phyloP scores from a whole-genome alignment of 2,113 vertebrate species.

The Spizaetus ornatus region DNA sequence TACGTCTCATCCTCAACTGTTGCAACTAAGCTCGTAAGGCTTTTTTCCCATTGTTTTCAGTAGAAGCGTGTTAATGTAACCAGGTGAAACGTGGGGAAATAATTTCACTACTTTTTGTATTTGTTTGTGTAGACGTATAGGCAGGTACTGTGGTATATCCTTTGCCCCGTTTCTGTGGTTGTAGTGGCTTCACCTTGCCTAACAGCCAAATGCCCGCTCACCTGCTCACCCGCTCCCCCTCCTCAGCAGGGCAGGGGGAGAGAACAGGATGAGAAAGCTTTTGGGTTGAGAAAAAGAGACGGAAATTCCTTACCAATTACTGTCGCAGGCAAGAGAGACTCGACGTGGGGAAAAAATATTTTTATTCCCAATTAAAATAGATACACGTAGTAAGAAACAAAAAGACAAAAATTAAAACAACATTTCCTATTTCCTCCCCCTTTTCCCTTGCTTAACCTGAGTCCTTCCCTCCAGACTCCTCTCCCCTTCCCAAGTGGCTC shows the following conservation, averaged over 20 bases:
- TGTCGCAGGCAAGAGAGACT: neutral
- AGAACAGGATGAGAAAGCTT: neutral
- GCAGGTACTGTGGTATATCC: neutral
- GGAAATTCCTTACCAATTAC: neutral
- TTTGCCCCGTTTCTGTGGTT: neutral
- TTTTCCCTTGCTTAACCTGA: neutral
- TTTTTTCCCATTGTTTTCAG: neutral
- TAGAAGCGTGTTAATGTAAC: accelerated
- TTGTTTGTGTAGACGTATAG: neutral
- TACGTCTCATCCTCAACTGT: neutral
- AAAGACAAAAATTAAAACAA: neutral
- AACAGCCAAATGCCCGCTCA: no score
- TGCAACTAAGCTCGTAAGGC: neutral
- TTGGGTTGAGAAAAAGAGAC: neutral
- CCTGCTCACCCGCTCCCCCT: neutral
- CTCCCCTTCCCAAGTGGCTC: neutral
- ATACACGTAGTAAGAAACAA: neutral
- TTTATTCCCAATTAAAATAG: neutral
- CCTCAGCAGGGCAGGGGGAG: neutral
- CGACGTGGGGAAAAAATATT: neutral
- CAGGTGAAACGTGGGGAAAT: neutral
- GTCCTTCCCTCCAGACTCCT: neutral
- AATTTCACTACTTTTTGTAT: neutral
- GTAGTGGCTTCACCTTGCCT: no score
- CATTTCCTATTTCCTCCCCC: neutral